Evolutionary conservation across 2,797 vertebrate genomes (phyloP).

Genomic region (Gouania willdenowi): DNA sequence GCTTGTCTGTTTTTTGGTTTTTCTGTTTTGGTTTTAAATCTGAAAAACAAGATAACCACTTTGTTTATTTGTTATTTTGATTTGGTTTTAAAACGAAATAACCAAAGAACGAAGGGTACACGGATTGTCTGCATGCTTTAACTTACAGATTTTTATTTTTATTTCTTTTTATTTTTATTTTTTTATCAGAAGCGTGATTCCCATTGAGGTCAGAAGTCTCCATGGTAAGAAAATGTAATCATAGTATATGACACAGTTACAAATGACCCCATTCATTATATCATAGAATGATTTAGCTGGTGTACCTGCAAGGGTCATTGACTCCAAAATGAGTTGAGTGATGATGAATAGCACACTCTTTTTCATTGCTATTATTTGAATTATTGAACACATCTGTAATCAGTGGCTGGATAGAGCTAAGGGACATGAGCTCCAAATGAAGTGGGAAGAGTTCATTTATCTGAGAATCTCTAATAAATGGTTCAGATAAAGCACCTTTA

Average conservation of each 20-base stretch:
- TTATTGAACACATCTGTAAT: constrained; percentile 54
- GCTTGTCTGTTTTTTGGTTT: too few species aligned
- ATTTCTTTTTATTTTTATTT: too few species aligned
- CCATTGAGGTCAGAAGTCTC: constrained; percentile 45
- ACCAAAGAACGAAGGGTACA: too few species aligned
- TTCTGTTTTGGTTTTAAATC: too few species aligned
- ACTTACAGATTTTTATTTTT: too few species aligned
- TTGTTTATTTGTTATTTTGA: too few species aligned
- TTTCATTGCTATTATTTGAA: constrained; percentile 50
- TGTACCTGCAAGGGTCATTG: constrained; percentile 40
- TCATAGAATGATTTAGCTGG: constrained; percentile 46
- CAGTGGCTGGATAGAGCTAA: constrained; percentile 35
- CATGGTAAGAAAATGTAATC: constrained; percentile 42
- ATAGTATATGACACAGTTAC: constrained; percentile 39
- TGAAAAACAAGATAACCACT: too few species aligned
- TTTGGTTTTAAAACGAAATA: too few species aligned
- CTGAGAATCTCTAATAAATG: constrained; percentile 21
- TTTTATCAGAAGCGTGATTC: too few species aligned
- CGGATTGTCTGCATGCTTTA: too few species aligned
- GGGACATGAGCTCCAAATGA: constrained; percentile 22
- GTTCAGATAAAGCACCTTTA: neutral
- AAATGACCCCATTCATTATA: constrained; percentile 63
- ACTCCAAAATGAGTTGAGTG: constrained; percentile 34
- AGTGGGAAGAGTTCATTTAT: constrained; percentile 34
- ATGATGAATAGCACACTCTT: constrained; percentile 42